These are phyloP conservation scores for Chymomyza procnemis DNA, from an alignment of 2,888 invertebrate species.

Conservation along the genomic window DNA sequence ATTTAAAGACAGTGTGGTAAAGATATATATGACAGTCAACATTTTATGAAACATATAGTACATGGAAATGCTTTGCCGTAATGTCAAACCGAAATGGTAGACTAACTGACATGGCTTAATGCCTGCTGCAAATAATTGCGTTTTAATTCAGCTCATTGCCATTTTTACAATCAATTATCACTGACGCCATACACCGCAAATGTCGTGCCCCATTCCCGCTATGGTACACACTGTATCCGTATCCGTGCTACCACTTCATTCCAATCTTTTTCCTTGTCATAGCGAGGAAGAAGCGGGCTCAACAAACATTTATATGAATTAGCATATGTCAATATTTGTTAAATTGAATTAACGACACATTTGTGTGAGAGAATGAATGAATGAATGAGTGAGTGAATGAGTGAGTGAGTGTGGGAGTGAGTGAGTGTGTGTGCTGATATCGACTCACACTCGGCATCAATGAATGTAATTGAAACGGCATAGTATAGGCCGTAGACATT, in stretches of 20 bases:
- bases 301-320: conserved; percentile 69
- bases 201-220: neutral
- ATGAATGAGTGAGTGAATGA: neutral
- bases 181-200: conserved; percentile 8
- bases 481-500: neutral
- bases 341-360: conserved; percentile 70
- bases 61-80: conserved; percentile 2
- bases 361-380: neutral
- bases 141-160: conserved; percentile 70
- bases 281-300: conserved; percentile 9
- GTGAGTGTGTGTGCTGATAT: conserved; percentile 9
- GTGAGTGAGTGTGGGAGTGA: conserved; percentile 5
- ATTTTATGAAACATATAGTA: neutral
- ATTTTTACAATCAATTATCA: conserved; percentile 72
- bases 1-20: neutral
- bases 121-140: conserved; percentile 69
- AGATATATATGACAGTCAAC: neutral
- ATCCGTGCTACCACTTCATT: too few relatives aligned
- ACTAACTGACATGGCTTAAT: conserved; percentile 38
- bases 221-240: too few relatives aligned
- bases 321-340: conserved; percentile 74
- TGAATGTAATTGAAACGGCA: conserved; percentile 18
- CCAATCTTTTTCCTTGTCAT: neutral
- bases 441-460: neutral
- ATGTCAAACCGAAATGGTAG: conserved; percentile 40